phyloP scores from a whole-genome alignment of 2,797 vertebrate genomes.

The Tragelaphus oryx region DNA sequence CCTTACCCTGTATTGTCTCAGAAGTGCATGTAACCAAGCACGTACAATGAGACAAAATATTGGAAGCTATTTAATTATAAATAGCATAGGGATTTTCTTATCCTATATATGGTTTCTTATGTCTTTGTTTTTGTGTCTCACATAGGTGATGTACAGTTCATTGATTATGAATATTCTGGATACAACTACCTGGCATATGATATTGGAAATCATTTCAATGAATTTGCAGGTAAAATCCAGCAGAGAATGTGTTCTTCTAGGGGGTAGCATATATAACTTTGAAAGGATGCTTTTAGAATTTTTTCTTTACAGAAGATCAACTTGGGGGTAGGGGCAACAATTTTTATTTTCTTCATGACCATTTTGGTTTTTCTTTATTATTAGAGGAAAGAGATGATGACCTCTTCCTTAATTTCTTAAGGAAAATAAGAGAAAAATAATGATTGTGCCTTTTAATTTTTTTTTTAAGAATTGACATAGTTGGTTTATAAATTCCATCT shows the following conservation, averaged over 20 bases:
- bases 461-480: not conserved
- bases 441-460: not conserved
- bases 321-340: not conserved
- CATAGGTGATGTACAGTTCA: conserved; percentile 95
- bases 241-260: not conserved
- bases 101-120: conserved; percentile 68
- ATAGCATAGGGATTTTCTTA: conserved; percentile 50
- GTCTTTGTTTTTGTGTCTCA: conserved; percentile 82
- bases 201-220: conserved; percentile 99
- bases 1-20: conserved; percentile 71
- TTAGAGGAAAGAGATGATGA: not conserved
- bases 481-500: not conserved
- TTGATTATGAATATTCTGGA: conserved; percentile 99
- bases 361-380: not conserved
- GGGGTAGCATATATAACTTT: not conserved
- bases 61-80: conserved; percentile 60
- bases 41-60: conserved; percentile 46
- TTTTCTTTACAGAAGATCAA: not conserved
- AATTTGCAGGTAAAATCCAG: conserved; percentile 92
- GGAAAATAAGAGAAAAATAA: not conserved
- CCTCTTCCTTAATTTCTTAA: not conserved
- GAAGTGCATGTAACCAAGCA: conserved; percentile 69
- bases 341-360: not conserved
- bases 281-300: not conserved
- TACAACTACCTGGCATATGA: conserved; percentile 99